Percentiles rank a stretch among this genome's conserved stretches.
Conservation (phyloP, 2,888 invertebrate genomes). For the Steromphala cineraria region DNA sequence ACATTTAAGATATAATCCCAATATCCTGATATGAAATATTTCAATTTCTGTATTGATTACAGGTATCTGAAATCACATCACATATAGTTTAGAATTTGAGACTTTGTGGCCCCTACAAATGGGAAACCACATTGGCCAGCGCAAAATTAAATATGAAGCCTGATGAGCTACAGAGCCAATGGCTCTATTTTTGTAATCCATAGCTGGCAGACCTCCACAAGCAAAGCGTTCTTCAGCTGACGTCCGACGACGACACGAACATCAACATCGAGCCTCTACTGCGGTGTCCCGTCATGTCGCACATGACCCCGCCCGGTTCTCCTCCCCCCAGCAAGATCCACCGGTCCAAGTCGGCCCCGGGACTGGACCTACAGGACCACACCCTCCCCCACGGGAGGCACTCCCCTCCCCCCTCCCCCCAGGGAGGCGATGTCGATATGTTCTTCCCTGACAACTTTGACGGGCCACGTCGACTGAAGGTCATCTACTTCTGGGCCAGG, state of each 20-base stretch:
- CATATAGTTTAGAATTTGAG: too few relatives aligned
- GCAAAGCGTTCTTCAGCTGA: slow-evolving; percentile 48
- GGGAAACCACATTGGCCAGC: too few relatives aligned
- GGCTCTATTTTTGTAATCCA: slow-evolving; percentile 20
- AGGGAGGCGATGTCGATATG: slow-evolving; percentile 37
- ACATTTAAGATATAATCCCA: too few relatives aligned
- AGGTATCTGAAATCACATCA: too few relatives aligned
- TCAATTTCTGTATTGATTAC: too few relatives aligned
- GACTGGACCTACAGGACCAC: slow-evolving; percentile 23
- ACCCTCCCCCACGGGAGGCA: slow-evolving; percentile 22
- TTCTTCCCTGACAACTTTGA: slow-evolving; percentile 45
- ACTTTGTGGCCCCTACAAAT: too few relatives aligned
- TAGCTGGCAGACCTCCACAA: slow-evolving; percentile 72
- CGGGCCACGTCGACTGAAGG: slow-evolving; percentile 87
- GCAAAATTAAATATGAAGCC: too few relatives aligned
- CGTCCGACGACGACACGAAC: slow-evolving; percentile 36
- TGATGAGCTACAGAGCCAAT: too few relatives aligned
- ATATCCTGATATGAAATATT: too few relatives aligned
- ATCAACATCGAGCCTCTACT: slow-evolving; percentile 53
- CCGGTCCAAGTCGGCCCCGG: slow-evolving; percentile 36
- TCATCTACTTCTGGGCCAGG: slow-evolving; percentile 95
- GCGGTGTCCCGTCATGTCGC: slow-evolving; percentile 62
- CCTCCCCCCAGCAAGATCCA: slow-evolving; percentile 24
- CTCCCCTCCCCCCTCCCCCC: slow-evolving; percentile 61
- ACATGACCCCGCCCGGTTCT: slow-evolving; percentile 23